Conservation (phyloP, 2,888 invertebrate genomes). For the Sesia bembeciformis region DNA sequence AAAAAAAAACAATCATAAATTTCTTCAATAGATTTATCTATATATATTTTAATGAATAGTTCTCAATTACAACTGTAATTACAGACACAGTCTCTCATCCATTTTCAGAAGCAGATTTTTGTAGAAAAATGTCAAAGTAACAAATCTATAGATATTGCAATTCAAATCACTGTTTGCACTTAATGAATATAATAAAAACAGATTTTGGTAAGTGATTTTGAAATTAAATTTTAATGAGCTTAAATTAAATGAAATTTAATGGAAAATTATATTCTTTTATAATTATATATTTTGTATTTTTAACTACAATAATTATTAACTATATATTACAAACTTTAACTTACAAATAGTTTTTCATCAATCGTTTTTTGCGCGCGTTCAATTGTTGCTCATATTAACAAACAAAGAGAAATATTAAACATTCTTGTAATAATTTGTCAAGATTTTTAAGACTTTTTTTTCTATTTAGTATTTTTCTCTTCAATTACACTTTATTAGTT, state of each 20-base stretch:
- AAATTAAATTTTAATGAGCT: constrained; percentile 41
- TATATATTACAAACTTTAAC: constrained; percentile 70
- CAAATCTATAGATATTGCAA: constrained; percentile 38
- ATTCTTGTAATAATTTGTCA: background rate
- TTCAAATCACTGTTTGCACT: constrained; percentile 33
- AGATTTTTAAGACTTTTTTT: background rate
- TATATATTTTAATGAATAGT: constrained; percentile 72
- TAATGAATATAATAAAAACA: constrained; percentile 8
- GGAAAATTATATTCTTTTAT: constrained; percentile 73
- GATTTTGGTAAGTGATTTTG: constrained; percentile 17
- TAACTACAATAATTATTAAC: constrained; percentile 71
- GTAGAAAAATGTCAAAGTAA: constrained; percentile 57
- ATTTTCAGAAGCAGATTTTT: constrained; percentile 43
- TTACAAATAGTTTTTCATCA: constrained; percentile 63
- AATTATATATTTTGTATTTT: constrained; percentile 70
- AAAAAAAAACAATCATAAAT: constrained; percentile 40
- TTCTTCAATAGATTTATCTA: constrained; percentile 74
- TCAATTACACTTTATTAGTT: too few species aligned
- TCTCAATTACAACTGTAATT: constrained; percentile 65
- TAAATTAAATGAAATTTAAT: constrained; percentile 66
- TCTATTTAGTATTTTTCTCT: background rate
- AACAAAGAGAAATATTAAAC: background rate
- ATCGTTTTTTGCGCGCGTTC: constrained; percentile 50
- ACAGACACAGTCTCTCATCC: constrained; percentile 53
- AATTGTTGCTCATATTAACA: constrained; percentile 25